Base-by-base conservation (phyloP, 2,888 invertebrate species). In the Petrophora chlorosata region DNA sequence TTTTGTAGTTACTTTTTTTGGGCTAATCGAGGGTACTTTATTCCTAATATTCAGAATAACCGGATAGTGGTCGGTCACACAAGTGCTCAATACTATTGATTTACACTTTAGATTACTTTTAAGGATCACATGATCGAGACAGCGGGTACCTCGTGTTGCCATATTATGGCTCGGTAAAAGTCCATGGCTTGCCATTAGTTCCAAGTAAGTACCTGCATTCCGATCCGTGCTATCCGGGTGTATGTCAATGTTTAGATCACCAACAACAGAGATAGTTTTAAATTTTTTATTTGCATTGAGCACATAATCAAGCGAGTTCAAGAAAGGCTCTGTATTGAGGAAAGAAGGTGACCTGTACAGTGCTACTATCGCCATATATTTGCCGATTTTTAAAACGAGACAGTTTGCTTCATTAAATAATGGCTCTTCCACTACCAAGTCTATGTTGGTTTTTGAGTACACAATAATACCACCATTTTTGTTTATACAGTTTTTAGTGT, bases 211-310 rank as follows among this genome's bases (percentile, higher is more conserved):
- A 7, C 33, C 17, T 1, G 46, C 34, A 0, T 5, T 7, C n/a
- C 50, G 44, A 4, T 13, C 10, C 7, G 22, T 13, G 14, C n/a
- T 32, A 8, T 22, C 13, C 13, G 5, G n/a, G 3, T 1, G 7
- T 1, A 50, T 54, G 9, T 47, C 42, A 38, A 55, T 38, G 8
- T 59, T 56, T 7, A 58, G 3, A 14, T 65, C 59, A 7, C 62
- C 61, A 1, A 23, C 2, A 5, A 44, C 10, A 0, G 22, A 8
- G 1, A 46, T 10, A 4, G 14, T 23, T 14, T 45, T 25, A 9
- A 3, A 33, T 5, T 25, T 33, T 26, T 30, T 32, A 2, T 23
- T 5, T 3, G 7, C 1, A 3, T 3, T 14, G 1, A 43, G 7
- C 2, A 43, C 1, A 5, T 5, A 5, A 9, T 46, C 17, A 7